phyloP scores from a whole-genome alignment of 2,888 invertebrate species.

The Neria commutata region DNA sequence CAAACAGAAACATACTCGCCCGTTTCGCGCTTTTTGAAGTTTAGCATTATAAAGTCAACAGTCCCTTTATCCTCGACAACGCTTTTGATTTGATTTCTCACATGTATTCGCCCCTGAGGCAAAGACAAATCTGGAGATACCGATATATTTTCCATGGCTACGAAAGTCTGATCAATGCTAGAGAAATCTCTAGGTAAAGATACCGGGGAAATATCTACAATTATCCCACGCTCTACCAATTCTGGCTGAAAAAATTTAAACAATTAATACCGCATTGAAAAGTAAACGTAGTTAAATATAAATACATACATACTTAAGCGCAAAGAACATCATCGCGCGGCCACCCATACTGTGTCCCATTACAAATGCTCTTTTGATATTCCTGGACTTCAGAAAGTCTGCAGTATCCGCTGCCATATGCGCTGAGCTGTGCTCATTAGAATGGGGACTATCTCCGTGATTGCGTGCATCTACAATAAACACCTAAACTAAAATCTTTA shows the following conservation, averaged over 20 bases:
- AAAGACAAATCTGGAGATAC: constrained; percentile 70
- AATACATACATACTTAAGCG: constrained; percentile 70
- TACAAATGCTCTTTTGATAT: constrained; percentile 64
- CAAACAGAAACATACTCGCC: constrained; percentile 41
- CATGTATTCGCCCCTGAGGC: constrained; percentile 72
- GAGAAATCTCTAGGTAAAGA: constrained; percentile 65
- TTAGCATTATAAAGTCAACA: constrained; percentile 83
- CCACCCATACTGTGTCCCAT: constrained; percentile 97
- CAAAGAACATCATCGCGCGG: constrained; percentile 84
- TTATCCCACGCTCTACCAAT: constrained; percentile 70
- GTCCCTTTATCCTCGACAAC: constrained; percentile 66
- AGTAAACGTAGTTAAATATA: background rate
- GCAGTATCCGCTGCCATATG: constrained; percentile 79
- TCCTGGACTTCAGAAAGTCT: constrained; percentile 64
- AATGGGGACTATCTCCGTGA: constrained; percentile 92
- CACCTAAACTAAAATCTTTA: constrained; percentile 37
- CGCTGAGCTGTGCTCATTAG: constrained; percentile 72
- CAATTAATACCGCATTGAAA: constrained; percentile 19
- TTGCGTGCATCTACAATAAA: constrained; percentile 84
- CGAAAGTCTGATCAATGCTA: constrained; percentile 68
- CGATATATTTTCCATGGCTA: constrained; percentile 69
- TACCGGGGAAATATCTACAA: constrained; percentile 77
- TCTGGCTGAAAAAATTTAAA: constrained; percentile 63
- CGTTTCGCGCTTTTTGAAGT: constrained; percentile 70
- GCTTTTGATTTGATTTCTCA: constrained; percentile 70